A percentile compares a stretch with the other conserved stretches of the same genome.
phyloP scores from a whole-genome alignment of 2,113 vertebrate genomes.

The Fregetta grallaria region DNA sequence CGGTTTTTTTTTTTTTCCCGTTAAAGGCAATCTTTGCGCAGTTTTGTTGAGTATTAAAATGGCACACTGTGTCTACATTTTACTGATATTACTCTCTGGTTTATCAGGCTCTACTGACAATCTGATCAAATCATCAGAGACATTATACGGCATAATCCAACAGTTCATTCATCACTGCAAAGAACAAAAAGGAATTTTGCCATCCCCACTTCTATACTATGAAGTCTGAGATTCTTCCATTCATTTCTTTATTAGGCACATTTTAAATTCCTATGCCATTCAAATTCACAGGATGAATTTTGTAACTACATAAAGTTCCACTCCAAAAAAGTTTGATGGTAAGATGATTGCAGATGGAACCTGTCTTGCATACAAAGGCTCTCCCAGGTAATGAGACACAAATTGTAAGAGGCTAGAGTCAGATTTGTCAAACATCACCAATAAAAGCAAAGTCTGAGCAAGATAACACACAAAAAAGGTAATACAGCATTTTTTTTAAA shows the following conservation, averaged over 20 bases:
- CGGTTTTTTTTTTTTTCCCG: neutral
- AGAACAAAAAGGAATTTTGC: neutral
- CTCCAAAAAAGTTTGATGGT: neutral
- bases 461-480: neutral
- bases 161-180: neutral
- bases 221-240: neutral
- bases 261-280: neutral
- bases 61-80: neutral
- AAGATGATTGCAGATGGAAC: neutral
- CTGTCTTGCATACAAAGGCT: neutral
- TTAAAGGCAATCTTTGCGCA: neutral
- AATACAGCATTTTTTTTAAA: neutral
- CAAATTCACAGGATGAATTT: neutral
- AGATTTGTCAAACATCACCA: neutral
- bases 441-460: neutral
- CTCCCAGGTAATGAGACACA: neutral
- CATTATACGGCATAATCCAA: neutral
- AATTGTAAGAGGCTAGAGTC: neutral
- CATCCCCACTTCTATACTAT: neutral
- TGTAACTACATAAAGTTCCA: neutral
- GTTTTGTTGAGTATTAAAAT: neutral
- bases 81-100: neutral
- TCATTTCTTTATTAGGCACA: neutral
- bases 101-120: neutral
- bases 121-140: neutral